These are phyloP conservation scores for Cynaeus angustus DNA, from an alignment of 2,888 invertebrate genomes.

Conservation along the genomic window DNA sequence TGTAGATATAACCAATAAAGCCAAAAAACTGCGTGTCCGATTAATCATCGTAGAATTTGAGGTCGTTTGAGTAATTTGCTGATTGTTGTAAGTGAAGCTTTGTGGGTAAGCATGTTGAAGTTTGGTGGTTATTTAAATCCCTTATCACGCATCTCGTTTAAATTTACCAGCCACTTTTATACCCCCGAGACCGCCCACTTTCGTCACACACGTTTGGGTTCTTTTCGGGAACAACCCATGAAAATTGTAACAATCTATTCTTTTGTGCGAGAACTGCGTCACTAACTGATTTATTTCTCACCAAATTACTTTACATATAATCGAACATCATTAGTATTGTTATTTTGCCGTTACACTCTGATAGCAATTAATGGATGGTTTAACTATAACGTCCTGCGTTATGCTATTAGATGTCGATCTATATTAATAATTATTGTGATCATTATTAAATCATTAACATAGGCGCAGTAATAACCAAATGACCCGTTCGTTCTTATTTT, in stretches of 20 bases:
- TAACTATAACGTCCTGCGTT: conserved; percentile 8
- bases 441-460: conserved; percentile 11
- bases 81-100: conserved; percentile 31
- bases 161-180: conserved; percentile 48
- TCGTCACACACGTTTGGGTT: conserved; percentile 42
- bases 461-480: conserved; percentile 7
- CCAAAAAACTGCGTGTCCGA: conserved; percentile 8
- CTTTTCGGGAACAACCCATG: conserved; percentile 42
- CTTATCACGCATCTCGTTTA: conserved; percentile 48
- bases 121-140: conserved; percentile 42
- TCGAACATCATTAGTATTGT: conserved; percentile 31
- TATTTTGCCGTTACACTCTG: conserved; percentile 32
- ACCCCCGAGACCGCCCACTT: conserved; percentile 43
- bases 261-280: conserved; percentile 1
- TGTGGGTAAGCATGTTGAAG: conserved; percentile 26
- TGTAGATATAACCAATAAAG: conserved; percentile 45
- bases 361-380: conserved; percentile 25
- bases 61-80: conserved; percentile 17
- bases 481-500: conserved; percentile 19
- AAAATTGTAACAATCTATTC: conserved; percentile 46
- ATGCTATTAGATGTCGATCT: conserved; percentile 32
- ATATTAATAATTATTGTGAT: conserved; percentile 31
- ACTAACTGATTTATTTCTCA: conserved; percentile 15
- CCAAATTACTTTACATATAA: conserved; percentile 24
- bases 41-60: conserved; percentile 1